Evolutionary conservation across 92 coral and sea anemone species (phyloP), one percentile per base, ranked within the genome.

Genomic region (Parazoanthus atlanticus): DNA sequence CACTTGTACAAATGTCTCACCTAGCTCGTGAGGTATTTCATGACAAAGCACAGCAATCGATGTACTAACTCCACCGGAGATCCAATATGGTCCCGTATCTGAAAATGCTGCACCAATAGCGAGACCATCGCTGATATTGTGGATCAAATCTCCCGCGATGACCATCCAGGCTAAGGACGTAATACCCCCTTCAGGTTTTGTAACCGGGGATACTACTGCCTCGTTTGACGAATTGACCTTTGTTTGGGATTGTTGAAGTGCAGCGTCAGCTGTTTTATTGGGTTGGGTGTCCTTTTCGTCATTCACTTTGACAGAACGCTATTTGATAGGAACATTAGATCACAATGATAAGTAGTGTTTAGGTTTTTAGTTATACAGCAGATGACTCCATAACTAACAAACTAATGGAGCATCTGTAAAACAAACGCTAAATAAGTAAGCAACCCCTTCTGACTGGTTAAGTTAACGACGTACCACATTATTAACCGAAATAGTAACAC

Each of bases 31-130:
- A 34, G 98, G 98, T 54, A 96, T 77, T 88, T 96, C 98, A 66
- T 96, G 97, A 85, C 97, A 94, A 46, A 96, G 91, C 76, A 96
- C 95, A 41, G 98, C 98, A 70, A 96, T 94, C 1, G 98, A 89
- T 46, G 98, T 96, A 78, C 98, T 96, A 21, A 96, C 89, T 85
- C 98, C 98, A 3, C 98, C 96, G 66, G 96, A 91, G 23, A 92
- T 74, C 17, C 95, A 95, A 11, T 93, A 86, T 0, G 78, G 61
- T 5, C 96, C 96, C 30, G 93, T 93, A 49, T 93, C 94, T 0
- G 94, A 86, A 84, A 94, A 96, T 2, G 97, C 98, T 13, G 96
- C 98, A 76, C 98, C 98, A 82, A 96, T 96, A 56, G 98, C 98
- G 49, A 96, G 88, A 3, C 98, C 98, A 92, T 96, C 98, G 31